Conservation (phyloP, 2,888 invertebrate genomes). For the Erpobdella octoculata region DNA sequence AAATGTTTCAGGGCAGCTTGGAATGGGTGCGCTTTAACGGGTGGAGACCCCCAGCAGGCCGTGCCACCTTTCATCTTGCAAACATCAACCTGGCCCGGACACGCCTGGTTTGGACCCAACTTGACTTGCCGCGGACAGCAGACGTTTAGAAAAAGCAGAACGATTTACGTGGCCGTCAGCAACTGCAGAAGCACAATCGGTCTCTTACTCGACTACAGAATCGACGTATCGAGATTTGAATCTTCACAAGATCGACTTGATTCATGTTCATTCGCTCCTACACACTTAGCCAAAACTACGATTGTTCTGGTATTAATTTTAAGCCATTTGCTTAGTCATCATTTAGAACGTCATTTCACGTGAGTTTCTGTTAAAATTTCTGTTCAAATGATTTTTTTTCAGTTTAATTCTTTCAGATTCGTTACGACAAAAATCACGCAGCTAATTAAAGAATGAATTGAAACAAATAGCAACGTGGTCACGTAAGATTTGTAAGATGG, state of each 20-base stretch:
- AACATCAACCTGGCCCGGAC: background rate
- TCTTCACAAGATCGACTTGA: background rate
- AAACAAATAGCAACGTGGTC: no score
- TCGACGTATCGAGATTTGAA: conserved; percentile 35
- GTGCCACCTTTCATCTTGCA: conserved; percentile 11
- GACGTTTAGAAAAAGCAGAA: conserved; percentile 27
- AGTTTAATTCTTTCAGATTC: no score
- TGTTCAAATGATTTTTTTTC: no score
- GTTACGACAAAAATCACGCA: no score
- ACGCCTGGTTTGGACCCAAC: conserved; percentile 24
- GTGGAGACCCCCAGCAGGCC: conserved; percentile 6
- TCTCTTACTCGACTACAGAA: conserved; percentile 34
- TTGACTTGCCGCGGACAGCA: conserved; percentile 33
- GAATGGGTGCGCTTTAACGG: conserved; percentile 34
- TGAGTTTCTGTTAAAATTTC: no score
- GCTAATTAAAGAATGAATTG: no score
- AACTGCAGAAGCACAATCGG: conserved; percentile 35
- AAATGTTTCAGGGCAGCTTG: conserved; percentile 29
- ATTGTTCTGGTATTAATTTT: no score
- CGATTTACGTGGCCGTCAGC: conserved; percentile 34
- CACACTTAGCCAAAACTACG: no score
- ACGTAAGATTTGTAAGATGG: no score
- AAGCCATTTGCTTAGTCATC: no score
- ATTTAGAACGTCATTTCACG: no score
- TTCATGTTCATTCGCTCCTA: conserved; percentile 9